Evolutionary conservation across 2,797 vertebrate species (phyloP), one percentile per base, ranked within the genome.

Genomic region (Picus viridis): DNA sequence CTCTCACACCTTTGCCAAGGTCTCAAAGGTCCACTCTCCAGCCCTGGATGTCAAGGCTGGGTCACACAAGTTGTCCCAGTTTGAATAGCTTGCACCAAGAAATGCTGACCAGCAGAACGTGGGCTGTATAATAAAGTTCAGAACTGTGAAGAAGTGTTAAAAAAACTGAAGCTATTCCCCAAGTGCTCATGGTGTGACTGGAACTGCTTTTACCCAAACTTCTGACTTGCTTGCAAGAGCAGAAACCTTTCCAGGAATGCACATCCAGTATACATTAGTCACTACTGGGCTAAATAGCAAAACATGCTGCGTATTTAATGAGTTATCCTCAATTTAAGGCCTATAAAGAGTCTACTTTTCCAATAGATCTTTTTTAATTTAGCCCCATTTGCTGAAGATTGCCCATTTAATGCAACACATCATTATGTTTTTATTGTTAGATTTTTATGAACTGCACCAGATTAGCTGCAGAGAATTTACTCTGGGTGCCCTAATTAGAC

Each of bases 341-440:
- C 87, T 92, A 74, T 95, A 96, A 96, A 95, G 89, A 89, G 58
- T 54, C 85, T 89, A 89, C 71, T 94, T 96, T 93, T 95, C 91
- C 81, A 94, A 92, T 36, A 92, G 90, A 94, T 62, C 74, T 96
- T 96, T 94, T 95, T 90, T 84, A 95, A 96, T 96, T 95, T 93
- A 93, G 85, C 54, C 87, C 78, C 77, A 95, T 92, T 96, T 93
- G 83, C 72, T 94, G 89, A 96, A 95, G 93, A 96, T 94, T 95
- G 93, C 91, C 89, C 89, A 95, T 95, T 96, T 95, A 96, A 96
- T 95, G 94, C 95, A 94, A 96, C 93, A 96, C 95, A 80, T 93
- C 94, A 95, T 90, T 93, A 94, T 96, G 90, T 64, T 93, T 83
- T 96, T 96, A 95, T 94, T 91, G 93, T 93, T 96, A 74, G 92